Base-by-base conservation (phyloP, 2,888 invertebrate genomes). In the Acleris sparsana region DNA sequence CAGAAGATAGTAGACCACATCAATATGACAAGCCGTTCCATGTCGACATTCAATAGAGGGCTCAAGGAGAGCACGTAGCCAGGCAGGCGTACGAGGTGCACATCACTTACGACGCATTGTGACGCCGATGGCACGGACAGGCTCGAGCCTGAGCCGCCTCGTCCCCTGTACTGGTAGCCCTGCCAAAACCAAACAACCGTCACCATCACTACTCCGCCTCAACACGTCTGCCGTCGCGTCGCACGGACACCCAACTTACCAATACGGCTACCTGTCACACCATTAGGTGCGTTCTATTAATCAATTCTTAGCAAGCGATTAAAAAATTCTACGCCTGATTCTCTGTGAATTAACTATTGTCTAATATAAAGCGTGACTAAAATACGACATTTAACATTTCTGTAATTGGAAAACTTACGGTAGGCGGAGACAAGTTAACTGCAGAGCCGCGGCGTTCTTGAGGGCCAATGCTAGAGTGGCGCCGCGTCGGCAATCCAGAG, bases 391-490 rank as follows among this genome's bases (percentile, higher is more conserved):
- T 25, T 33, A 66, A 62, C 43, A n/a, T 53, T 39, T 18, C 20
- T 55, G 61, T 62, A 63, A 49, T 44, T 57, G 58, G 69, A 48
- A 69, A 61, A 94, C 95, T 95, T 95, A 97, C 97, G 93, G 97
- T 96, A 74, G 97, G 97, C 73, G 97, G 97, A 69, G 97, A 97
- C 69, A 97, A 93, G 91, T 97, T 97, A 73, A 96, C 95, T 69
- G 96, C 95, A 16, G 97, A 97, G 64, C 96, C 96, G 62, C 97
- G 95, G 70, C 97, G 94, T 83, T 98, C 97, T 81, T 97, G 97
- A 0, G 97, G 97, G 22, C 97, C 97, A 76, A 97, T 97, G 87
- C 97, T 97, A 64, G 97, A 98, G 86, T 98, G 98, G 25, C 98
- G 95, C 61, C 98, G 95, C 44, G 96, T 96, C 17, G 97, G 97